Percentiles rank a stretch among this genome's conserved stretches.
These are phyloP conservation scores for Drosophila lowei DNA, from an alignment of 1,140 invertebrate species.

Conservation along the genomic window DNA sequence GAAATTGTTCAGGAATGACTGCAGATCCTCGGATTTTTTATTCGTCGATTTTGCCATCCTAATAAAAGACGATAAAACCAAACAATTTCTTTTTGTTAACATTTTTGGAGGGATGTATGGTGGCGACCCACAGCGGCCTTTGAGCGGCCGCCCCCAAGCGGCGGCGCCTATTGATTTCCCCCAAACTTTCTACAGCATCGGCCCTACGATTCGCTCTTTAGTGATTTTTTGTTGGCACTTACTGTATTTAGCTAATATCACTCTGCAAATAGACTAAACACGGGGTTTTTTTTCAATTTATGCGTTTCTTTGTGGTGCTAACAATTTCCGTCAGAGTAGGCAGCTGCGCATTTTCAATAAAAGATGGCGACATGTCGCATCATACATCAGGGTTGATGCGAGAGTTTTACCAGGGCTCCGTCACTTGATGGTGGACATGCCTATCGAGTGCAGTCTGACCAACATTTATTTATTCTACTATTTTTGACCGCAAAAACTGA, in stretches of 20 bases:
- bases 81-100: conserved; percentile 3
- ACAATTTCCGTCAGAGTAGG: conserved; percentile 64
- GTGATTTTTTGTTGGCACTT: not conserved
- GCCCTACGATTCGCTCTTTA: not conserved
- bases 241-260: not conserved
- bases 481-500: too few relatives aligned
- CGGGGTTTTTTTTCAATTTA: too few relatives aligned
- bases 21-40: conserved; percentile 76
- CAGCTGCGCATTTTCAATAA: conserved; percentile 61
- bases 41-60: conserved; percentile 50
- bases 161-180: conserved; percentile 66
- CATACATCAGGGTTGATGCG: not conserved
- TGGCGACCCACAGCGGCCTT: conserved; percentile 72
- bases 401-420: too few relatives aligned
- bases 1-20: conserved; percentile 92
- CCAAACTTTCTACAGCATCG: not conserved
- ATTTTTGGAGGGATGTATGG: conserved; percentile 27
- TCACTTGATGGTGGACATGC: too few relatives aligned
- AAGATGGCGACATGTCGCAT: conserved; percentile 71
- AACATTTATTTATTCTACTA: too few relatives aligned
- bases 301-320: conserved; percentile 6
- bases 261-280: too few relatives aligned
- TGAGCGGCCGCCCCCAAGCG: conserved; percentile 46
- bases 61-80: not conserved
- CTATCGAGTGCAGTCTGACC: too few relatives aligned